Conservation (phyloP, 2,797 vertebrate species). For the Pangasius djambal region DNA sequence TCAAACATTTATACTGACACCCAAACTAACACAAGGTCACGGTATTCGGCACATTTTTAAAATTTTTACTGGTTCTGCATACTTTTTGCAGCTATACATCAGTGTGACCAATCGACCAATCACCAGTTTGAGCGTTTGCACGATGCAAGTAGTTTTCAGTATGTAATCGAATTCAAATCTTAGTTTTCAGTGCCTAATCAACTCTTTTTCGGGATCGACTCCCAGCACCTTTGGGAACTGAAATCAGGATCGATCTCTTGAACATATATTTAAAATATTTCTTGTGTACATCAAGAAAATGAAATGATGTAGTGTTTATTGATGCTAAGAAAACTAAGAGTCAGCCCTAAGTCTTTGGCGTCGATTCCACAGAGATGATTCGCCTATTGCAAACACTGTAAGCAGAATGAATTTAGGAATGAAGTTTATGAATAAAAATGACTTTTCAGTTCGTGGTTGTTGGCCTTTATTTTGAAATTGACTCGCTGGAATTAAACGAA, state of each 20-base stretch:
- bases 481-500: neutral
- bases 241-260: neutral
- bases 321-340: neutral
- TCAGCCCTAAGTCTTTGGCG: neutral
- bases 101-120: neutral
- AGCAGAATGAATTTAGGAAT: neutral
- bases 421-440: neutral
- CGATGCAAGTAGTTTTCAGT: neutral
- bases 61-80: neutral
- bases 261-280: neutral
- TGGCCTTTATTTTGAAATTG: neutral
- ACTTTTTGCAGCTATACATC: neutral
- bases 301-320: neutral
- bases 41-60: neutral
- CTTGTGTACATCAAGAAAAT: neutral
- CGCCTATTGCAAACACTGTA: neutral
- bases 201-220: neutral
- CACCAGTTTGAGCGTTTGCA: neutral
- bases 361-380: neutral
- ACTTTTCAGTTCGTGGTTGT: neutral
- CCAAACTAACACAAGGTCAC: neutral
- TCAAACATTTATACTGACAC: neutral
- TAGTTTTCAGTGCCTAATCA: neutral
- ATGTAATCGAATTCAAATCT: neutral
- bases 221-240: neutral